Conservation (phyloP, 2,113 vertebrate genomes). For the Brachyhypopomus occidentalis region DNA sequence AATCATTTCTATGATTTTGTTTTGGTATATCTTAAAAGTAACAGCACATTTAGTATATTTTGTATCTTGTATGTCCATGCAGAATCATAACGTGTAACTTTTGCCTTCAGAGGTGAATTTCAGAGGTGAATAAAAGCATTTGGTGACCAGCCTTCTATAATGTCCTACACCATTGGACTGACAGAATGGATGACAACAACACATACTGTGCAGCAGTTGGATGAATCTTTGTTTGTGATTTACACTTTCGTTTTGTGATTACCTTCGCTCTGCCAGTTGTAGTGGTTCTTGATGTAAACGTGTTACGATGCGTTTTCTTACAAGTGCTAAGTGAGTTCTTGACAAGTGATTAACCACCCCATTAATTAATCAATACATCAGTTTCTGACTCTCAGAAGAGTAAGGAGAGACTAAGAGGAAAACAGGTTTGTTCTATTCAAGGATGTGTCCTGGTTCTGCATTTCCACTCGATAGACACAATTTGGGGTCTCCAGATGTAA, state of each 20-base stretch:
- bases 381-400: constrained; percentile 50
- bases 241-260: neutral
- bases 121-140: too few relatives aligned
- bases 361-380: constrained; percentile 65
- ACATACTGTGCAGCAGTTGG: too few relatives aligned
- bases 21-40: too few relatives aligned
- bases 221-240: neutral
- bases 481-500: constrained; percentile 56
- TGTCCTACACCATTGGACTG: too few relatives aligned
- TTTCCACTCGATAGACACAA: constrained; percentile 58
- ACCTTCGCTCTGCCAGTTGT: neutral
- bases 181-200: too few relatives aligned
- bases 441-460: constrained; percentile 13
- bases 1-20: too few relatives aligned
- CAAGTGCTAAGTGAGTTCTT: constrained; percentile 51
- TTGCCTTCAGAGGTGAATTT: neutral
- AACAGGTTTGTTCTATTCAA: constrained; percentile 52
- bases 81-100: neutral
- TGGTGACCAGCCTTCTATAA: too few relatives aligned
- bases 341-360: constrained; percentile 60
- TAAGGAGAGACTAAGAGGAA: constrained; percentile 43
- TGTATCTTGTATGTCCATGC: neutral
- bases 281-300: constrained; percentile 28
- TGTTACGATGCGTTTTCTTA: constrained; percentile 50
- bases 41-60: too few relatives aligned